These are phyloP conservation scores for Trachythela sp. DNA, from an alignment of 64 coral and sea anemone species.

Conservation along the genomic window DNA sequence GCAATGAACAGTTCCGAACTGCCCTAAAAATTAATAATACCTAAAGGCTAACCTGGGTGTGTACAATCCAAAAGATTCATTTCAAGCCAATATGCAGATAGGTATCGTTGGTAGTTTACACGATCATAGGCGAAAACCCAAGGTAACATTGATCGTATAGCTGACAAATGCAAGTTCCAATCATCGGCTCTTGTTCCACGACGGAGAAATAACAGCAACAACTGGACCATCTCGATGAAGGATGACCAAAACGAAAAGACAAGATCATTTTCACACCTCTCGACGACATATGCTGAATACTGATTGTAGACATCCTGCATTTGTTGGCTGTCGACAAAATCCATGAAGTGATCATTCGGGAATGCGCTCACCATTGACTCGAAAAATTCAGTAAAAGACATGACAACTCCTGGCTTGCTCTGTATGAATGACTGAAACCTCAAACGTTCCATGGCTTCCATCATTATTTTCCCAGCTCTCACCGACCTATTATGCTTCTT, in stretches of 20 bases:
- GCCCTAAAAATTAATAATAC: background rate
- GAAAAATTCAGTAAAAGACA: background rate
- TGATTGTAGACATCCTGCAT: background rate
- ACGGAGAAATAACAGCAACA: background rate
- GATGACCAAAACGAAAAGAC: background rate
- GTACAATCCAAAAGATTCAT: background rate
- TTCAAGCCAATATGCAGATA: background rate
- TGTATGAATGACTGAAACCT: background rate
- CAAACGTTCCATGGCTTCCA: slow-evolving; percentile 13
- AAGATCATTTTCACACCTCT: background rate
- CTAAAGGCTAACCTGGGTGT: slow-evolving; percentile 6
- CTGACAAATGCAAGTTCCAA: background rate
- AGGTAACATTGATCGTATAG: background rate
- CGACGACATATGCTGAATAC: background rate
- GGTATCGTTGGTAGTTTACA: slow-evolving; percentile 3
- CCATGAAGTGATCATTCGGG: background rate
- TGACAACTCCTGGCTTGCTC: background rate
- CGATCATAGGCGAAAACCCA: background rate
- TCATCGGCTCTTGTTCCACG: slow-evolving; percentile 1
- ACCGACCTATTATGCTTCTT: background rate
- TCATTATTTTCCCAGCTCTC: slow-evolving; percentile 1
- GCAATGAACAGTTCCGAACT: background rate
- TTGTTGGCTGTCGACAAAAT: background rate
- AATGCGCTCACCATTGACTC: background rate
- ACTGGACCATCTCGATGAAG: background rate